phyloP scores from a whole-genome alignment of 2,888 invertebrate species.

The Chironomus riparius region DNA sequence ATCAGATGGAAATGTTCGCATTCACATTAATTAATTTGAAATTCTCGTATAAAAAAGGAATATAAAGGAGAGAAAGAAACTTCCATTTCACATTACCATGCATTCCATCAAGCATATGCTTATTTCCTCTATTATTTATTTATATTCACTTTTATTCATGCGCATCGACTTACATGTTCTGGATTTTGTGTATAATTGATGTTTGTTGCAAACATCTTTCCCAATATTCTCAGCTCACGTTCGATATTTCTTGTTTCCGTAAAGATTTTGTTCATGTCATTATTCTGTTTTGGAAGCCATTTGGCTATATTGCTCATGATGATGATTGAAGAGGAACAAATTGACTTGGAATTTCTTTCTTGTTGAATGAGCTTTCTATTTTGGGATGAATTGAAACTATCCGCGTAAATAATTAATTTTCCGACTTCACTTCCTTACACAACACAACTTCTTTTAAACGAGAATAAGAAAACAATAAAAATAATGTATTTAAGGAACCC shows the following conservation, averaged over 20 bases:
- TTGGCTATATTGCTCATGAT: conserved; percentile 29
- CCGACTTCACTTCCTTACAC: too few relatives aligned
- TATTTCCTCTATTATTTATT: neutral
- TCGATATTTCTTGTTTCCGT: conserved; percentile 37
- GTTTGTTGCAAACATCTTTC: conserved; percentile 39
- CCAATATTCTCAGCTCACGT: conserved; percentile 37
- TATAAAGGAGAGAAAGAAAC: too few relatives aligned
- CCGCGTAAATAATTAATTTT: too few relatives aligned
- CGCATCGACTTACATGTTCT: conserved; percentile 29
- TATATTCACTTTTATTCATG: too few relatives aligned
- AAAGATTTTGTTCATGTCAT: conserved; percentile 39
- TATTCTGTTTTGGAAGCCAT: conserved; percentile 34
- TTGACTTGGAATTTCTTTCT: too few relatives aligned
- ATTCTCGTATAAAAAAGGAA: too few relatives aligned
- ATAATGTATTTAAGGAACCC: too few relatives aligned
- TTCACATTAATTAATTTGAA: too few relatives aligned
- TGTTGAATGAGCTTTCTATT: neutral
- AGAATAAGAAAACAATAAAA: neutral
- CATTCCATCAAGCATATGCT: too few relatives aligned
- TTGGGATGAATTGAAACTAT: neutral
- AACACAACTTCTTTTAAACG: neutral
- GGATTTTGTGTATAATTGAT: conserved; percentile 38
- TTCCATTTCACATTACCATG: too few relatives aligned
- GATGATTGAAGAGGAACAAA: too few relatives aligned
- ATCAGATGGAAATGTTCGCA: too few relatives aligned